Evolutionary conservation across 1,140 invertebrate genomes (phyloP).

Genomic region (Radopholus similis): DNA sequence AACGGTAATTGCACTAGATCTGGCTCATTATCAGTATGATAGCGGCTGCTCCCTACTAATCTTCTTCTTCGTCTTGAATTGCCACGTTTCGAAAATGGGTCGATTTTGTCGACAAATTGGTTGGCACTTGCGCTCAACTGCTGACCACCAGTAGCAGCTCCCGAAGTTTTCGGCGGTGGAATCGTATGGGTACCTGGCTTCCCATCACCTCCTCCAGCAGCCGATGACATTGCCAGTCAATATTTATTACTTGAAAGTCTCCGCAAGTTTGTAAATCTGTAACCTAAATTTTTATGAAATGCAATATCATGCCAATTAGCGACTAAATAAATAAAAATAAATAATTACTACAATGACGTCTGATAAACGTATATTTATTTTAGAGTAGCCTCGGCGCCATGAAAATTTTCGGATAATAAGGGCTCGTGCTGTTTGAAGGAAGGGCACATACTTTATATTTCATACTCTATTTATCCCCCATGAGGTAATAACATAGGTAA

Average conservation of each 20-base stretch:
- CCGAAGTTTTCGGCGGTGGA: slow-evolving; percentile 50
- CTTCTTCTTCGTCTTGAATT: slow-evolving; percentile 51
- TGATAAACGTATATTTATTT: too few species aligned
- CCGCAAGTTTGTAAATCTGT: too few species aligned
- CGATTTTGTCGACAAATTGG: slow-evolving; percentile 60
- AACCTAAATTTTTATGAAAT: too few species aligned
- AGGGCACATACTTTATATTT: too few species aligned
- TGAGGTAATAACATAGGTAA: too few species aligned
- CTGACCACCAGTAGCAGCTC: slow-evolving; percentile 55
- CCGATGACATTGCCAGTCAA: slow-evolving; percentile 13
- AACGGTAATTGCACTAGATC: slow-evolving; percentile 54
- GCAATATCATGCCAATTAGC: too few species aligned
- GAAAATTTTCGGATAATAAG: too few species aligned
- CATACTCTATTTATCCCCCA: too few species aligned
- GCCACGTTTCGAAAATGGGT: slow-evolving; percentile 56
- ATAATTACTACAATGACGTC: too few species aligned
- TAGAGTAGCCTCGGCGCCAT: too few species aligned
- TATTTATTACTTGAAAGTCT: background rate
- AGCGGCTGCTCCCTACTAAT: slow-evolving; percentile 51
- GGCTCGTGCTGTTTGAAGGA: too few species aligned
- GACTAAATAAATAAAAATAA: too few species aligned
- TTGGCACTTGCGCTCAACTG: slow-evolving; percentile 57
- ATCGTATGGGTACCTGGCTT: slow-evolving; percentile 33
- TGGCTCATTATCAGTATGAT: slow-evolving; percentile 58
- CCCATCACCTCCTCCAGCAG: slow-evolving; percentile 6